Percentiles rank a stretch among this genome's conserved stretches.
phyloP scores from a whole-genome alignment of 2,797 vertebrate genomes.

The Siniperca scherzeri region DNA sequence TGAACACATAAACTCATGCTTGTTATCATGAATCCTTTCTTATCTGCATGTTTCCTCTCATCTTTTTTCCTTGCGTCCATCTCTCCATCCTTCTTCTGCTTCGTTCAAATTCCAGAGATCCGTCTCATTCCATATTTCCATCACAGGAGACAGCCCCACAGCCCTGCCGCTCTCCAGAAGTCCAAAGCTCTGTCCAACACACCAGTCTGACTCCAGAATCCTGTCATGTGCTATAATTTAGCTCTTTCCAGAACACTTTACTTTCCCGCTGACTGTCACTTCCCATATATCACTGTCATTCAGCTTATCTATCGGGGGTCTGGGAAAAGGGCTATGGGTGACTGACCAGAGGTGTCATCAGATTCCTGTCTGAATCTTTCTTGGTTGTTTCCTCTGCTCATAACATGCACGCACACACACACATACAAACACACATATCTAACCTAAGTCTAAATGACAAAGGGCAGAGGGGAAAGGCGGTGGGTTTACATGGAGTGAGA shows the following conservation, averaged over 20 bases:
- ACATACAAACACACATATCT: slow-evolving; percentile 18
- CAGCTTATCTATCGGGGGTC: slow-evolving; percentile 60
- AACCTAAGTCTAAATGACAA: slow-evolving; percentile 57
- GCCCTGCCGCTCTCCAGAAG: slow-evolving; percentile 59
- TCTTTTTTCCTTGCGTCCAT: slow-evolving; percentile 43
- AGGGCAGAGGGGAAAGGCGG: slow-evolving; percentile 60
- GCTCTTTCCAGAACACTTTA: slow-evolving; percentile 65
- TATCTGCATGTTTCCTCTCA: slow-evolving; percentile 56
- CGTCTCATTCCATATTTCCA: slow-evolving; percentile 79
- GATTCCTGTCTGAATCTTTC: slow-evolving; percentile 50
- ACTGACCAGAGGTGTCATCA: slow-evolving; percentile 67
- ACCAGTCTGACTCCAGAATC: slow-evolving; percentile 67
- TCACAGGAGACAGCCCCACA: slow-evolving; percentile 68
- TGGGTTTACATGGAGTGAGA: slow-evolving; percentile 60
- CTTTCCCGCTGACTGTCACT: slow-evolving; percentile 72
- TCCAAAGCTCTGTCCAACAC: slow-evolving; percentile 59
- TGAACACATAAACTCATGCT: slow-evolving; percentile 44
- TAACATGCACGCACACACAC: slow-evolving; percentile 8
- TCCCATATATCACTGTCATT: slow-evolving; percentile 70
- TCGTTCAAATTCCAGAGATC: slow-evolving; percentile 75
- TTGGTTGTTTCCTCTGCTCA: slow-evolving; percentile 37
- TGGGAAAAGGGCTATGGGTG: slow-evolving; percentile 60
- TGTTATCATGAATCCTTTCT: slow-evolving; percentile 68
- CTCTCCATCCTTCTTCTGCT: slow-evolving; percentile 36
- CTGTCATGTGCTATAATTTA: slow-evolving; percentile 79